Conservation (phyloP, 2,888 invertebrate genomes). For the Rotaria magnacalcarata region DNA sequence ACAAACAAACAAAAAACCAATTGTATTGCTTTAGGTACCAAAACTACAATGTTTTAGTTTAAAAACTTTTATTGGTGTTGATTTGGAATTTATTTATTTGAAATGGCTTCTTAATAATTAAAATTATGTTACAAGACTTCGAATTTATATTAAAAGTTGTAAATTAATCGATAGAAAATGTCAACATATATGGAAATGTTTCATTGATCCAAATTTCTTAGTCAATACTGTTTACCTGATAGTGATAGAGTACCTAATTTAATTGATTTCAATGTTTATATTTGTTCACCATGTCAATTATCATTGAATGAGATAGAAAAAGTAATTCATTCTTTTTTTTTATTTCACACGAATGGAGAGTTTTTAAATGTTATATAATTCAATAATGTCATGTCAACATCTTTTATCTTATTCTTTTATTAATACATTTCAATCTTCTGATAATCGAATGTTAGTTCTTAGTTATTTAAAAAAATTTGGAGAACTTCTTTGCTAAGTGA, state of each 20-base stretch:
- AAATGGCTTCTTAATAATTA: neutral
- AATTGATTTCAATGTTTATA: neutral
- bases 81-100: neutral
- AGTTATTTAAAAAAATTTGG: neutral
- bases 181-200: neutral
- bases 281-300: neutral
- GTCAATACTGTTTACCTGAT: slow-evolving; percentile 14
- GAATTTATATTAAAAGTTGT: neutral
- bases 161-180: neutral
- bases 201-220: neutral
- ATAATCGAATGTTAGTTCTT: neutral
- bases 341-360: neutral
- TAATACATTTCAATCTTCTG: neutral
- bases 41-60: neutral
- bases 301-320: neutral
- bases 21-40: neutral
- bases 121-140: neutral
- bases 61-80: neutral
- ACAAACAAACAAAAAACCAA: neutral
- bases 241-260: neutral
- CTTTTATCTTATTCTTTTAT: neutral
- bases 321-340: slow-evolving; percentile 1
- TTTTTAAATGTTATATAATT: neutral
- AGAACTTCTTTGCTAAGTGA: neutral
- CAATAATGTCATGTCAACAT: neutral